phyloP scores from a whole-genome alignment of 2,797 vertebrate species.

The Heteromormyrus szaboi region DNA sequence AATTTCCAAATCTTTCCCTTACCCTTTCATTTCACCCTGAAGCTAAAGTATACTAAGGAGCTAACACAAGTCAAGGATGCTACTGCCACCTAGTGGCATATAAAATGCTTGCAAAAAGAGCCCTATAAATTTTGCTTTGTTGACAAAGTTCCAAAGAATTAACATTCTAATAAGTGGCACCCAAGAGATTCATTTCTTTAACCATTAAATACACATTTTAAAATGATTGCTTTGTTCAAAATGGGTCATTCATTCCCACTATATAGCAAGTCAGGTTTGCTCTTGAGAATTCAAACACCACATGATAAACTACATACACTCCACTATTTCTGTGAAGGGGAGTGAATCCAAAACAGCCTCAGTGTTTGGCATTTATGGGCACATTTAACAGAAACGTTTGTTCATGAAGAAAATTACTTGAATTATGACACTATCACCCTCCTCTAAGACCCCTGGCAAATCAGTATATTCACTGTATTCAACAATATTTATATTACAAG shows the following conservation, averaged over 20 bases:
- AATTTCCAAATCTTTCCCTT: background rate
- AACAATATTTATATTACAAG: background rate
- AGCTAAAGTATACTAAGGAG: background rate
- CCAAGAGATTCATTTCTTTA: background rate
- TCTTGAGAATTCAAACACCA: background rate
- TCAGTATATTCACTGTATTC: background rate
- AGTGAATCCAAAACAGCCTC: background rate
- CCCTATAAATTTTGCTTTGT: background rate
- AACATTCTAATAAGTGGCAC: background rate
- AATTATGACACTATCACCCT: background rate
- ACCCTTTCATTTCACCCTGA: background rate
- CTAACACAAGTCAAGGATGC: background rate
- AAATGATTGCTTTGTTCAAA: background rate
- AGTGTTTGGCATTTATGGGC: background rate
- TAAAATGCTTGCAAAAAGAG: background rate
- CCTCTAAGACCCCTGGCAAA: background rate
- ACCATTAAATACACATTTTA: background rate
- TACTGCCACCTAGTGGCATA: background rate
- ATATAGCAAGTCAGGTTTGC: background rate
- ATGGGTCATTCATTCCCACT: background rate
- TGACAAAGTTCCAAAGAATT: background rate
- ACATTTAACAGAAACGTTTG: background rate
- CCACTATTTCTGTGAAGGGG: background rate
- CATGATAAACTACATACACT: background rate
- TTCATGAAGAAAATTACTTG: background rate